Percentiles rank a stretch among this genome's conserved stretches.
phyloP scores from a whole-genome alignment of 2,797 vertebrate species.

The Enteromius treurensis region DNA sequence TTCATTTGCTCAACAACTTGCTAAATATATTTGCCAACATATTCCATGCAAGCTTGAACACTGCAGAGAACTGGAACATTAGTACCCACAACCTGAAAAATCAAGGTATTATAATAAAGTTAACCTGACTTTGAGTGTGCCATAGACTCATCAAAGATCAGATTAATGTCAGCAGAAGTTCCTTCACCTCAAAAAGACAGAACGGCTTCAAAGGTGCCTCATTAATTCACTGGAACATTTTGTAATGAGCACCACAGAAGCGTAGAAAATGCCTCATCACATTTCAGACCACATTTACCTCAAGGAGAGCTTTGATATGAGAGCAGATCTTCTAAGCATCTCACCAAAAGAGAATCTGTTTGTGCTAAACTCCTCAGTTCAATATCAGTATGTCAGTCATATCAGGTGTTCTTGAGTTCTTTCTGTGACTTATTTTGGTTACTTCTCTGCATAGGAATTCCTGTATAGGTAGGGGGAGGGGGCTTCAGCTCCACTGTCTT shows the following conservation, averaged over 20 bases:
- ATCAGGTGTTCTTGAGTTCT: neutral
- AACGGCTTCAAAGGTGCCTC: slow-evolving; percentile 21
- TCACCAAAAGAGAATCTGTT: neutral
- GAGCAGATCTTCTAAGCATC: slow-evolving; percentile 9
- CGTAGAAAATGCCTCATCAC: neutral
- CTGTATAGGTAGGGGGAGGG: too few species aligned
- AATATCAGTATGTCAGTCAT: neutral
- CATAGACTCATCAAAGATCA: slow-evolving; percentile 5
- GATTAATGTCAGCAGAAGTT: neutral
- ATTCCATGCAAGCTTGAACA: neutral
- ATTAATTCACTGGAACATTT: slow-evolving; percentile 40
- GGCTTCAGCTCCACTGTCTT: neutral
- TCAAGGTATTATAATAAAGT: neutral
- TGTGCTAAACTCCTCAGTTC: neutral
- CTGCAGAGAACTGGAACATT: neutral
- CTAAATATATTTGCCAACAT: neutral
- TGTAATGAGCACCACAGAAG: slow-evolving; percentile 11
- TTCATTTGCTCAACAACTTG: neutral
- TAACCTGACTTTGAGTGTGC: slow-evolving; percentile 14
- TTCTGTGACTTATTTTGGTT: slow-evolving; percentile 6
- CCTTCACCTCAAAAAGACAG: slow-evolving; percentile 13
- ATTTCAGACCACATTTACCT: slow-evolving; percentile 11
- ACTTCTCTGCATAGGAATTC: neutral
- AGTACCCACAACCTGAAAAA: neutral
- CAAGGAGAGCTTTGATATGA: slow-evolving; percentile 6